Base-by-base conservation (phyloP, 1,140 invertebrate species). In the Hyles euphorbiae region DNA sequence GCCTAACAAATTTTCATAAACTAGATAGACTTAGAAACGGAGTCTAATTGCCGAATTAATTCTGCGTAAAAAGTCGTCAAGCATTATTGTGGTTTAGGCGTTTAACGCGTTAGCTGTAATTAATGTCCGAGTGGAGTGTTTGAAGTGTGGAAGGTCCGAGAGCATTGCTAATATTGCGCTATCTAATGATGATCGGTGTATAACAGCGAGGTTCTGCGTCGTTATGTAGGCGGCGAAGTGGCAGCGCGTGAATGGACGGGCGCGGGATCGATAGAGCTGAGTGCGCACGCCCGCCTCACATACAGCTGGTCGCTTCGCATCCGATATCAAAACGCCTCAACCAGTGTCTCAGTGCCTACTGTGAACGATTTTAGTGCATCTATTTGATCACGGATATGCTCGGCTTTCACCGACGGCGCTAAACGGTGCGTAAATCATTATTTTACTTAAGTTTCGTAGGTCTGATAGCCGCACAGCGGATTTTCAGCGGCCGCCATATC, bases 171-270 rank as follows among this genome's bases (percentile, higher is more conserved):
- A 83, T 87, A 84, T 75, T 60, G 60, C 69, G 67, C 80, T 87
- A 87, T 84, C 81, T 80, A 82, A 84, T 81, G 81, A 76, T 85
- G 81, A 87, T 87, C 81, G 76, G 77, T 74, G 75, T 81, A 74
- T 80, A 85, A 83, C 77, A 76, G 70, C 62, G 67, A 67, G 52
- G 68, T 59, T 72, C 65, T 79, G 65, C 61, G 72, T 72, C 70
- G 74, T 78, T 79, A 81, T 84, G 83, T 87, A 80, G 85, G 81
- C 77, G 84, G 75, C 43, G 70, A 74, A 79, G 72, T 75, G 76
- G 74, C 64, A 72, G 67, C 74, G 61, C 72, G 74, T 87, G 84
- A 84, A 84, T 83, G 80, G 76, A 77, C 65, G 70, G 65, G 61
- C 58, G 46, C 60, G 56, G 70, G 85, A 88, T 88, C 85, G 83